Evolutionary conservation across 2,113 vertebrate genomes (phyloP).

Genomic region (Corapipo altera): DNA sequence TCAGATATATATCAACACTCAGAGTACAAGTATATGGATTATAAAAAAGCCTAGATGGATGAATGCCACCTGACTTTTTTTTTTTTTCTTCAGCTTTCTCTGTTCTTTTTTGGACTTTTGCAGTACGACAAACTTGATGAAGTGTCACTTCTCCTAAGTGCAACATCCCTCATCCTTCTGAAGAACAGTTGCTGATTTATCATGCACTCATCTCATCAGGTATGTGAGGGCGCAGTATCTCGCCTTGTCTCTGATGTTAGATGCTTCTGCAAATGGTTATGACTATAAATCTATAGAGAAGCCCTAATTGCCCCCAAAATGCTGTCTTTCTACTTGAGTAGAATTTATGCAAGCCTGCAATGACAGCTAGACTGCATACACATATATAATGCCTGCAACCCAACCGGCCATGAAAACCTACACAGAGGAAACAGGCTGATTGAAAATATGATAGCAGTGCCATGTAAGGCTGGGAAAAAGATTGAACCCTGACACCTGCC

Average conservation of each 20-base stretch:
- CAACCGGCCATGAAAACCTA: not conserved
- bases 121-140: not conserved
- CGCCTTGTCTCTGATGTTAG: not conserved
- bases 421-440: not conserved
- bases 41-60: not conserved
- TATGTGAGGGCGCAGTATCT: not conserved
- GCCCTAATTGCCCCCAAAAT: not conserved
- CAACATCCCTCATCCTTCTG: not conserved
- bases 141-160: not conserved
- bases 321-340: not conserved
- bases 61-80: not conserved
- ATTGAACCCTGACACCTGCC: not conserved
- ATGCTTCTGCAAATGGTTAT: not conserved
- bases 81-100: not conserved
- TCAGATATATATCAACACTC: not conserved
- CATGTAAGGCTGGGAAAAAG: not conserved
- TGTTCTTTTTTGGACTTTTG: not conserved
- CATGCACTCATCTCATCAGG: not conserved
- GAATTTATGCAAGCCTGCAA: not conserved
- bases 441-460: not conserved
- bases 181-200: not conserved
- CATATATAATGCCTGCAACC: not conserved
- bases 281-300: not conserved
- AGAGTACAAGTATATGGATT: not conserved
- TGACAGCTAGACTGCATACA: not conserved